These are phyloP conservation scores for Cosmorhoe ocellata DNA, from an alignment of 2,888 invertebrate species.

Conservation along the genomic window DNA sequence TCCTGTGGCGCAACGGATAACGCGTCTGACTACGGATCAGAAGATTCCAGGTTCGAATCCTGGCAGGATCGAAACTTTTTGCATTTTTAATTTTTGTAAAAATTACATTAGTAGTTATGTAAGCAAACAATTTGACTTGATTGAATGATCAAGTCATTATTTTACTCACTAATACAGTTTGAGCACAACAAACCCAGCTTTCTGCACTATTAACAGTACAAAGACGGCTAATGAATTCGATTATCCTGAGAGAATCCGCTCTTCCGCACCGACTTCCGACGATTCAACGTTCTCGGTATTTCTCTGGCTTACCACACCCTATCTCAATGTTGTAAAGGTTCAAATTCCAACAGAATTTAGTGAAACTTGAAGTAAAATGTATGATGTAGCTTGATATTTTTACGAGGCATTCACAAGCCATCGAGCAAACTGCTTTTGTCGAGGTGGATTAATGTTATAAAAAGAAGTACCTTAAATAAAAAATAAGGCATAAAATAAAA, in stretches of 20 bases:
- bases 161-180: conserved; percentile 9
- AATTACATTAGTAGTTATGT: too few species aligned
- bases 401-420: conserved; percentile 29
- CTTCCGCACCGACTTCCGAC: conserved; percentile 51
- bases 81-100: conserved; percentile 6
- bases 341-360: conserved; percentile 28
- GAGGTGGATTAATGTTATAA: conserved; percentile 18
- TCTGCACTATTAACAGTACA: conserved; percentile 58
- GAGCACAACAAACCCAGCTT: conserved; percentile 37
- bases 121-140: too few species aligned
- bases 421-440: conserved; percentile 32
- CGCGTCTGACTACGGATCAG: conserved; percentile 88
- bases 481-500: too few species aligned
- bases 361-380: conserved; percentile 25
- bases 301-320: conserved; percentile 19
- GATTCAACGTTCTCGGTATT: conserved; percentile 40
- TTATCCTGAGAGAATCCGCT: conserved; percentile 64
- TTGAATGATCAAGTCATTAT: conserved; percentile 7
- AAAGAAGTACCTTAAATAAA: conserved; percentile 12
- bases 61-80: conserved; percentile 70
- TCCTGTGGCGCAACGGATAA: conserved; percentile 86
- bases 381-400: conserved; percentile 35
- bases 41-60: conserved; percentile 87
- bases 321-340: conserved; percentile 26
- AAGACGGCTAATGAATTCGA: conserved; percentile 73